phyloP scores from a whole-genome alignment of 2,888 invertebrate species.

The Pammene aurita region DNA sequence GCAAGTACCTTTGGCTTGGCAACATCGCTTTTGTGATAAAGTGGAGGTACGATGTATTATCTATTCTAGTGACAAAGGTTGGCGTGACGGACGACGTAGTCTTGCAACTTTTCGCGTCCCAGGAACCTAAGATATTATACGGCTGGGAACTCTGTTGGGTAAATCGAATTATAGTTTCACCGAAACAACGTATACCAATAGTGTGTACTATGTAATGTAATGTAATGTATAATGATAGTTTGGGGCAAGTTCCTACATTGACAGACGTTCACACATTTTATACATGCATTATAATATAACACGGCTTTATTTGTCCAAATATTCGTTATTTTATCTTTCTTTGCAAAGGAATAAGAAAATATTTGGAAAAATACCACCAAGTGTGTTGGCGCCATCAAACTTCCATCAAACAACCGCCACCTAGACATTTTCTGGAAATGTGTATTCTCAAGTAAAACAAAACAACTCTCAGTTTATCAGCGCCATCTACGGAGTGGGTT shows the following conservation, averaged over 20 bases:
- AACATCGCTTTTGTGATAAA: too few relatives aligned
- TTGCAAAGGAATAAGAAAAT: too few relatives aligned
- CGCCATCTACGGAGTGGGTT: slow-evolving; percentile 23
- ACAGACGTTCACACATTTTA: neutral
- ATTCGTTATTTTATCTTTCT: too few relatives aligned
- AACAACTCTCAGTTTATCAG: neutral
- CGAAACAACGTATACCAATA: neutral
- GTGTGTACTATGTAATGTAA: too few relatives aligned
- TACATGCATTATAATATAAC: too few relatives aligned
- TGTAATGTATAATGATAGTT: neutral
- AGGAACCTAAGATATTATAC: neutral
- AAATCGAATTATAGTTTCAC: slow-evolving; percentile 1
- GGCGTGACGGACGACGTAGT: slow-evolving; percentile 3
- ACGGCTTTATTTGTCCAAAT: too few relatives aligned
- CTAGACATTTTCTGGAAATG: neutral
- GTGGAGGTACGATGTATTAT: too few relatives aligned
- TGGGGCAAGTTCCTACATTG: neutral
- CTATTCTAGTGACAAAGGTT: slow-evolving; percentile 7
- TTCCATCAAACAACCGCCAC: neutral
- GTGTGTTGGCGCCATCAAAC: too few relatives aligned
- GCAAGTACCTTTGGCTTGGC: too few relatives aligned
- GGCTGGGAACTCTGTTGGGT: neutral
- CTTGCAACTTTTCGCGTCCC: neutral
- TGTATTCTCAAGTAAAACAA: neutral
- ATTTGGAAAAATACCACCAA: too few relatives aligned